phyloP scores from a whole-genome alignment of 2,888 invertebrate species.

The Geophilus truncorum region DNA sequence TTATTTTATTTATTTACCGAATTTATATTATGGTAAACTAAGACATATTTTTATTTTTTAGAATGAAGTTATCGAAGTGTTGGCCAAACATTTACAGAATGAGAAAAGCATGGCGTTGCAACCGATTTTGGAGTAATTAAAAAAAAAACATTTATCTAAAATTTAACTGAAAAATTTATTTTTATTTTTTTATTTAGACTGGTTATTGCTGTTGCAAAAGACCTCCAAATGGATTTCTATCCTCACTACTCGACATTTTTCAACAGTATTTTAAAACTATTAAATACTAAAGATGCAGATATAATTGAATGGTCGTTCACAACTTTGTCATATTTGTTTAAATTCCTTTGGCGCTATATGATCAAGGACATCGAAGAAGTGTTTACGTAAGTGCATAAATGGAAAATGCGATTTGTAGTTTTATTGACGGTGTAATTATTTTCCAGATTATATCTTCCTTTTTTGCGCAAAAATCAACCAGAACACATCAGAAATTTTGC shows the following conservation, averaged over 20 bases:
- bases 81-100: conserved; percentile 67
- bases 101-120: conserved; percentile 70
- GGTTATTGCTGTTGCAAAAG: conserved; percentile 76
- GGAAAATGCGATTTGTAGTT: not conserved
- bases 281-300: conserved; percentile 73
- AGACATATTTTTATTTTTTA: conserved; percentile 51
- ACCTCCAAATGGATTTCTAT: conserved; percentile 83
- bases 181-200: conserved; percentile 57
- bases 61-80: conserved; percentile 64
- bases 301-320: conserved; percentile 79
- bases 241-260: conserved; percentile 73
- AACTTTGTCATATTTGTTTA: conserved; percentile 83
- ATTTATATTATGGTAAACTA: too few relatives aligned
- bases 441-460: conserved; percentile 51
- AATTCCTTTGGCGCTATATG: conserved; percentile 71
- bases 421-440: not conserved
- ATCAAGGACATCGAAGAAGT: conserved; percentile 41
- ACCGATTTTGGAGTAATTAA: conserved; percentile 70
- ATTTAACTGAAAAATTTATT: not conserved
- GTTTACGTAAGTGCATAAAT: conserved; percentile 38
- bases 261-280: conserved; percentile 63
- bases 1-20: too few relatives aligned
- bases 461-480: conserved; percentile 71
- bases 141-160: conserved; percentile 10
- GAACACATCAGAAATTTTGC: conserved; percentile 87